Conservation (phyloP, 2,797 vertebrate genomes). For the Gobionotothen gibberifrons region DNA sequence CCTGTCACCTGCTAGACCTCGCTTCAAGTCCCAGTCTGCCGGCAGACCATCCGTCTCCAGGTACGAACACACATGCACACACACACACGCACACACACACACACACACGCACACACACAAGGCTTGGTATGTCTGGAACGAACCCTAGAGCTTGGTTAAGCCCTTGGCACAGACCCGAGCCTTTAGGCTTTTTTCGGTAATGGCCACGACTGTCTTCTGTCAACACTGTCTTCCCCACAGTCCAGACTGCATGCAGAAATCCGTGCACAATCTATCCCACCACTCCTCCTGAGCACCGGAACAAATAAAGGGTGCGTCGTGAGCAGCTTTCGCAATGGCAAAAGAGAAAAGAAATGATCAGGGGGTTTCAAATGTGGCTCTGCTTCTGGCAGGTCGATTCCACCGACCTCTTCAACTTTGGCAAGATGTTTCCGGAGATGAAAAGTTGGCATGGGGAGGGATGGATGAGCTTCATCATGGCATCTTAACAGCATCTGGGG, state of each 20-base stretch:
- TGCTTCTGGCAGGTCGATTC: constrained; percentile 39
- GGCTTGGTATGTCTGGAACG: constrained; percentile 68
- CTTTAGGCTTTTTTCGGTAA: constrained; percentile 54
- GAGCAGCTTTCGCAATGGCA: constrained; percentile 51
- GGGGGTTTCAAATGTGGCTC: constrained; percentile 42
- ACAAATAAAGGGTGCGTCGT: constrained; percentile 49
- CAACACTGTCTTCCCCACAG: constrained; percentile 35
- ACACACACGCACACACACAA: constrained; percentile 52
- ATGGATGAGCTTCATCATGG: constrained; percentile 51
- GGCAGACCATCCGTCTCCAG: constrained; percentile 77
- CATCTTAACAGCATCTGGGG: constrained; percentile 58
- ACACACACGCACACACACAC: constrained; percentile 35
- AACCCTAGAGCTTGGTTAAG: constrained; percentile 63
- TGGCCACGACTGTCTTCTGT: constrained; percentile 56
- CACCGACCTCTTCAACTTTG: constrained; percentile 59
- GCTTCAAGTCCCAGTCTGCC: constrained; percentile 76
- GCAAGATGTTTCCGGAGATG: constrained; percentile 64
- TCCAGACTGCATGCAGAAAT: constrained; percentile 52
- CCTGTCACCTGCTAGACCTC: constrained; percentile 56
- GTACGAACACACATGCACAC: constrained; percentile 38
- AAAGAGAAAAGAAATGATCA: constrained; percentile 6
- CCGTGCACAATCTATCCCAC: constrained; percentile 46
- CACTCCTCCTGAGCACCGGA: constrained; percentile 31
- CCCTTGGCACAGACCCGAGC: constrained; percentile 70
- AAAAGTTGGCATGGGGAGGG: constrained; percentile 33